Base-by-base conservation (phyloP, 2,888 invertebrate species). In the Allacma fusca region DNA sequence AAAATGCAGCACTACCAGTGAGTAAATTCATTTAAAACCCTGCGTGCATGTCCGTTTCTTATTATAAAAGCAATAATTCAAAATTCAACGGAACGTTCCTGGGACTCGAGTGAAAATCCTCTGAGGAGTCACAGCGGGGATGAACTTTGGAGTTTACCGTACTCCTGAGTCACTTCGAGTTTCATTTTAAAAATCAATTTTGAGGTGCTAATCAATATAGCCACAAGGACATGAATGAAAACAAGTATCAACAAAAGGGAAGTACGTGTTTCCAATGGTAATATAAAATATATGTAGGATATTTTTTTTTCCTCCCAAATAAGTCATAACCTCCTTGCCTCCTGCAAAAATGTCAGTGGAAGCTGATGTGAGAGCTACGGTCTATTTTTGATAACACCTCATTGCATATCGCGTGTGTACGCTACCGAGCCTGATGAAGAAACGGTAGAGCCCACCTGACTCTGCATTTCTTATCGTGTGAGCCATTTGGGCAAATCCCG, bases 401-500 rank as follows among this genome's bases (percentile, higher is more conserved):
- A 50, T 50, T 50, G n/a, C 7, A 13, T 50, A 12, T 19, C n/a
- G n/a, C n/a, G n/a, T n/a, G n/a, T n/a, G n/a, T n/a, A n/a, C n/a
- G n/a, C n/a, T n/a, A n/a, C n/a, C n/a, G n/a, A n/a, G 50, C 4
- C 50, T 50, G 50, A 13, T 9, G 19, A 50, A 50, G 50, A 16
- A 50, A 50, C 50, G 50, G 50, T 50, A 50, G 50, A 50, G n/a
- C 50, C 50, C 50, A 50, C 50, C 50, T 50, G 50, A 50, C 50
- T 50, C 50, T 16, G 5, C 50, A 50, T 50, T 50, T 16, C 19
- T 50, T 16, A 50, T 50, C 19, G 2, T 40, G 7, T 40, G 50
- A 50, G n/a, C 50, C 50, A 50, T 50, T 50, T 50, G 50, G 50
- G 16, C 2, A 50, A 50, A 50, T 50, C 50, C 50, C 50, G 50